Evolutionary conservation across 2,797 vertebrate species (phyloP).

Genomic region (Typhlichthys eigenmanni): DNA sequence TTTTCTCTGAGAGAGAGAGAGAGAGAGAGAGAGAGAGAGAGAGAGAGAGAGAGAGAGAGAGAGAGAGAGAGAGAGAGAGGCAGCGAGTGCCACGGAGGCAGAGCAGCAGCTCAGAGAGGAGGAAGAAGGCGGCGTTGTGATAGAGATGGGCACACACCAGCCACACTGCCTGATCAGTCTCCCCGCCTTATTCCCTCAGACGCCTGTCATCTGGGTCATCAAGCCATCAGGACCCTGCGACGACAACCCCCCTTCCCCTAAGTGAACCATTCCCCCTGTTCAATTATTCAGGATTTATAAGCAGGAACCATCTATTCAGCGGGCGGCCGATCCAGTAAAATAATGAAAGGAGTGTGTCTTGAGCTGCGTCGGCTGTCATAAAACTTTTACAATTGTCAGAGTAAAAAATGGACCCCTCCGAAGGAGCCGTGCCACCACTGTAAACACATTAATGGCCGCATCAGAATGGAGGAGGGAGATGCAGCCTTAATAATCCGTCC

Average conservation of each 20-base stretch:
- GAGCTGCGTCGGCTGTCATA: slow-evolving; percentile 70
- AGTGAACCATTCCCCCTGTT: slow-evolving; percentile 71
- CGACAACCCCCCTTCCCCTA: slow-evolving; percentile 26
- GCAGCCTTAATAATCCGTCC: slow-evolving; percentile 52
- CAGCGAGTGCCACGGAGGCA: not conserved
- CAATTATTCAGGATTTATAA: slow-evolving; percentile 81
- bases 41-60: slow-evolving; percentile 1
- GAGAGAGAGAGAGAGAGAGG: slow-evolving; percentile 15
- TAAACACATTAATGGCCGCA: slow-evolving; percentile 69
- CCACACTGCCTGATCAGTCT: slow-evolving; percentile 67
- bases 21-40: slow-evolving; percentile 6
- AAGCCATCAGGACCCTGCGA: slow-evolving; percentile 59
- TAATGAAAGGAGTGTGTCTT: slow-evolving; percentile 65
- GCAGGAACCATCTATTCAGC: slow-evolving; percentile 71
- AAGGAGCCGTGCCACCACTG: slow-evolving; percentile 47
- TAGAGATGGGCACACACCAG: slow-evolving; percentile 35
- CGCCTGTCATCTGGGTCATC: slow-evolving; percentile 66
- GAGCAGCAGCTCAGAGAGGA: slow-evolving; percentile 17
- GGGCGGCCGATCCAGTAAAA: slow-evolving; percentile 66
- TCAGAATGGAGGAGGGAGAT: slow-evolving; percentile 43
- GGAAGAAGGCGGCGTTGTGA: slow-evolving; percentile 17
- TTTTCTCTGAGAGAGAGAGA: slow-evolving; percentile 21
- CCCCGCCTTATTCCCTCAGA: slow-evolving; percentile 63
- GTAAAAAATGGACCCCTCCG: slow-evolving; percentile 70
- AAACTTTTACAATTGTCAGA: slow-evolving; percentile 74